Base-by-base conservation (phyloP, 1,140 invertebrate species). In the Cyclargus thomasi region DNA sequence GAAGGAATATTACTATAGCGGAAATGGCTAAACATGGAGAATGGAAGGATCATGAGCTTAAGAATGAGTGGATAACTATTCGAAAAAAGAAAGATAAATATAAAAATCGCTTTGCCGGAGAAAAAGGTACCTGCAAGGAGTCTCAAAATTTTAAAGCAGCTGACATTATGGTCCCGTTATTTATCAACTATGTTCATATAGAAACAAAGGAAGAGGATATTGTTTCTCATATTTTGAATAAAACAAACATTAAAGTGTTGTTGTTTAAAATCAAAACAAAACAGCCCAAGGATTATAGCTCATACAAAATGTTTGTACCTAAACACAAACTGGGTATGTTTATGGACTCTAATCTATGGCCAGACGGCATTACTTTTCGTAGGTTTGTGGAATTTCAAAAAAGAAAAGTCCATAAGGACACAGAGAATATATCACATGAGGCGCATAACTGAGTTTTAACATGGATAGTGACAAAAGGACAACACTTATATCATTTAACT, bases 381-480 rank as follows among this genome's bases (percentile, higher is more conserved):
- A 67, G 67, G 4, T 72, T 67, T 53, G 21, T 69, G 3, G 53
- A 68, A n/a, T 67, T 67, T 29, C 17, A 57, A n/a, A 67, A n/a
- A 14, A 10, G 22, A 29, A 23, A 63, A 7, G 14, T n/a, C 16
- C 16, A 16, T 16, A n/a, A 53, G 53, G 16, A 53, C 17, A 6
- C n/a, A 17, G 53, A n/a, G n/a, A n/a, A n/a, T n/a, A n/a, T n/a
- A n/a, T n/a, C 4, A 5, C 16, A 53, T 53, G 47, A 11, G 21
- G 59, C 17, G 1, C 59, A 62, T 21, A 62, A 11, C 17, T n/a
- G 2, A 23, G 5, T 62, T 22, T n/a, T 22, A 62, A 21, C 4
- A 62, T 62, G 59, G 21, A 62, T 62, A 22, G 22, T 16, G 21
- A 20, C 16, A 62, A 21, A 1, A 14, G 1, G 8, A 21, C 59